A percentile compares a stretch with the other conserved stretches of the same genome.
These are phyloP conservation scores for Coracopsis vasa DNA, from an alignment of 2,113 vertebrate genomes.

Conservation along the genomic window DNA sequence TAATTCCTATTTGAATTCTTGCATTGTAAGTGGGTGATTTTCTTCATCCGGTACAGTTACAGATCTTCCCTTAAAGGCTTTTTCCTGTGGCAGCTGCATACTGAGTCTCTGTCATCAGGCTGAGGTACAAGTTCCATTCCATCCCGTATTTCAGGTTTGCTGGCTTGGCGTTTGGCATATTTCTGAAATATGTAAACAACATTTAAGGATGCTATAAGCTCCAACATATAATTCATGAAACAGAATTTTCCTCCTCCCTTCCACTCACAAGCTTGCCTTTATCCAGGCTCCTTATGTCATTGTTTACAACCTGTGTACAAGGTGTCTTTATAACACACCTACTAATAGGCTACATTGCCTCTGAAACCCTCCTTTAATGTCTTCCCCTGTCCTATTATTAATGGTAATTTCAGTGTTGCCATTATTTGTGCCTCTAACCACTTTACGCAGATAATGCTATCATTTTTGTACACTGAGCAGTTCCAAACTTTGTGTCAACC, in stretches of 20 bases:
- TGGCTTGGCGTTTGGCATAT: conserved; percentile 81
- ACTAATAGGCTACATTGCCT: background rate
- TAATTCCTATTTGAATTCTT: conserved; percentile 5
- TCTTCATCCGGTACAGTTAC: conserved; percentile 14
- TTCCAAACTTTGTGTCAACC: background rate
- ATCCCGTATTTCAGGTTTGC: conserved; percentile 74
- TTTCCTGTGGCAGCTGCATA: conserved; percentile 76
- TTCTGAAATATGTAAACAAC: conserved; percentile 72
- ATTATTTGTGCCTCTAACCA: background rate
- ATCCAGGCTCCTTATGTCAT: background rate
- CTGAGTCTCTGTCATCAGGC: conserved; percentile 75
- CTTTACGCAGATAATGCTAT: background rate
- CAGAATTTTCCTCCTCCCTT: conserved; percentile 1
- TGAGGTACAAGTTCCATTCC: conserved; percentile 90
- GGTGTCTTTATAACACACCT: background rate
- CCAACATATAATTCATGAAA: conserved; percentile 12
- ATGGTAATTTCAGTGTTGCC: background rate
- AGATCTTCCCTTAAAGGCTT: conserved; percentile 71
- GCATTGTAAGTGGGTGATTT: background rate
- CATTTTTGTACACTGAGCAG: background rate
- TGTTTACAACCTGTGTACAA: background rate
- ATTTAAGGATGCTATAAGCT: conserved; percentile 41
- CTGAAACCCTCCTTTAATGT: conserved; percentile 31
- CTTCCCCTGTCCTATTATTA: conserved; percentile 1
- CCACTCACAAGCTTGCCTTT: conserved; percentile 1